A percentile compares a stretch with the other conserved stretches of the same genome.
phyloP scores from a whole-genome alignment of 2,888 invertebrate genomes.

The Plebejus anna region DNA sequence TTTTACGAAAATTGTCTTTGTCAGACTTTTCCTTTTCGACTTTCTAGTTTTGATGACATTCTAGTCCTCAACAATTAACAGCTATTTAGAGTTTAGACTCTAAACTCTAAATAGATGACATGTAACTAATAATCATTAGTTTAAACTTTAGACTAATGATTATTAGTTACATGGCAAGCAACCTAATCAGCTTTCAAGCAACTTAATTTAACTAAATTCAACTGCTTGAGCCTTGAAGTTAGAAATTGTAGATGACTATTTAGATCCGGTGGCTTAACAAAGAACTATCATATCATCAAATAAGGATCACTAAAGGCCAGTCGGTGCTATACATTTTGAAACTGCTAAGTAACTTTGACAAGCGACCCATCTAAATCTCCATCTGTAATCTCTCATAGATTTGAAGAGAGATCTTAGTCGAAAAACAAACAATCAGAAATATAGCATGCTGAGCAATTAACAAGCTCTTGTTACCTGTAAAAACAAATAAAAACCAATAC shows the following conservation, averaged over 20 bases:
- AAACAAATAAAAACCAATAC: not conserved
- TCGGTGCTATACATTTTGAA: not conserved
- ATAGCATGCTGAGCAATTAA: not conserved
- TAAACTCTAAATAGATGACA: too few species aligned
- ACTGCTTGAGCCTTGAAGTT: too few species aligned
- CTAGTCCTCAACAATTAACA: slow-evolving; percentile 15
- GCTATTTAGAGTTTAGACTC: not conserved
- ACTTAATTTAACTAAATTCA: not conserved
- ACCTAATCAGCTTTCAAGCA: not conserved
- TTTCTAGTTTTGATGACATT: slow-evolving; percentile 24
- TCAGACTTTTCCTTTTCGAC: slow-evolving; percentile 12
- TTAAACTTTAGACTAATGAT: too few species aligned
- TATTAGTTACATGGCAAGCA: not conserved
- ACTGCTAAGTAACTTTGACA: not conserved
- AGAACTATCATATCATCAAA: too few species aligned
- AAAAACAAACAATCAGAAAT: not conserved
- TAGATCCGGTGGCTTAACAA: too few species aligned
- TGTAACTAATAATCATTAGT: too few species aligned
- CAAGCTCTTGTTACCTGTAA: not conserved
- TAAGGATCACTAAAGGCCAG: too few species aligned
- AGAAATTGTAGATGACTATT: not conserved
- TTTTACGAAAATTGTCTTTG: not conserved
- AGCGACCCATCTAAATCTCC: too few species aligned
- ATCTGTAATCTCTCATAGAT: not conserved
- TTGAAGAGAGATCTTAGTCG: too few species aligned